phyloP scores from a whole-genome alignment of 1,140 invertebrate genomes.

The Andrena cerasifolii region DNA sequence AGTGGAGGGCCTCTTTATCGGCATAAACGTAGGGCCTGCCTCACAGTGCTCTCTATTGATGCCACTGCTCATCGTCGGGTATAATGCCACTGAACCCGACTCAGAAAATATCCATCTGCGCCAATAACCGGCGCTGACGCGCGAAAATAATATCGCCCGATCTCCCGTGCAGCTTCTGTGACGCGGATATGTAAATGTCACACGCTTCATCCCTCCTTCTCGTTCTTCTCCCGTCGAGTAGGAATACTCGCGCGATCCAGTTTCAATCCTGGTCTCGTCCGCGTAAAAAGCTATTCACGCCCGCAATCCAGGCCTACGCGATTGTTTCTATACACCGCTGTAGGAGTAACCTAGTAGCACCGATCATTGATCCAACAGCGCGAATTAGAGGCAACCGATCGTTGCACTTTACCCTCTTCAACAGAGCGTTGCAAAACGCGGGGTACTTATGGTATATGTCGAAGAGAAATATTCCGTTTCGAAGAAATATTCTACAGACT shows the following conservation, averaged over 20 bases:
- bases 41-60: too few relatives aligned
- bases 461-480: too few relatives aligned
- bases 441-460: too few relatives aligned
- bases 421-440: too few relatives aligned
- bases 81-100: not conserved
- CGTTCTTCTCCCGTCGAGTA: not conserved
- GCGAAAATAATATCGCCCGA: not conserved
- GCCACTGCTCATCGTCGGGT: not conserved
- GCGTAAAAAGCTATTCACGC: not conserved
- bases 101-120: not conserved
- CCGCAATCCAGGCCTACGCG: not conserved
- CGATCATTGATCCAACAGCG: slow-evolving; percentile 35
- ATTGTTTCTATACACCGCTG: not conserved
- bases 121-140: not conserved
- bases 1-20: not conserved
- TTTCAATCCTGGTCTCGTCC: not conserved
- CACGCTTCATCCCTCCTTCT: too few relatives aligned
- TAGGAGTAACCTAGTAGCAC: not conserved
- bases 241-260: not conserved
- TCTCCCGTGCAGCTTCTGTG: not conserved
- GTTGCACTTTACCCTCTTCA: not conserved
- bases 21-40: not conserved
- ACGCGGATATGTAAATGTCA: not conserved
- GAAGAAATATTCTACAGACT: too few relatives aligned
- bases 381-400: slow-evolving; percentile 1